phyloP scores from a whole-genome alignment of 1,140 invertebrate species.

The Caenorhabditis latens region DNA sequence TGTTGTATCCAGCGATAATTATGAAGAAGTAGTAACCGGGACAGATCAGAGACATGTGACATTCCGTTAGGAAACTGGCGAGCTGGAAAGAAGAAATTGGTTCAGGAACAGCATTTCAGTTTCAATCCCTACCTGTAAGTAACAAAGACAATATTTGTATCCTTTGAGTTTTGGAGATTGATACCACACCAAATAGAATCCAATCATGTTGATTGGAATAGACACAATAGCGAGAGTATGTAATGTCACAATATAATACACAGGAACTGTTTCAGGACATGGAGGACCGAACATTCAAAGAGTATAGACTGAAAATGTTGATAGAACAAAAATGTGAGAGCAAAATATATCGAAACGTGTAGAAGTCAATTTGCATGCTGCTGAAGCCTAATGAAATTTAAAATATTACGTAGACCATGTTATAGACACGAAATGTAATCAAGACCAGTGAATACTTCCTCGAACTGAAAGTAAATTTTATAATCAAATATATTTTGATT shows the following conservation, averaged over 20 bases:
- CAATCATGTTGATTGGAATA: background rate
- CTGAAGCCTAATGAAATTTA: too few species aligned
- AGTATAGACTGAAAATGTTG: too few species aligned
- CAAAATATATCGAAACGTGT: too few species aligned
- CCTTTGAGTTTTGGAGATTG: background rate
- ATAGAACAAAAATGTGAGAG: too few species aligned
- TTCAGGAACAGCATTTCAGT: too few species aligned
- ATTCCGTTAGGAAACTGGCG: background rate
- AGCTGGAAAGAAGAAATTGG: background rate
- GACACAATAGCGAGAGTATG: background rate
- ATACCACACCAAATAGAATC: background rate
- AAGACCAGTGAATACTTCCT: too few species aligned
- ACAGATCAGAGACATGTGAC: background rate
- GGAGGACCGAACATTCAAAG: background rate
- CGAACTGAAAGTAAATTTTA: too few species aligned
- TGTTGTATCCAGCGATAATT: constrained; percentile 15
- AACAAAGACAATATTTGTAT: constrained; percentile 20
- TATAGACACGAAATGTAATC: too few species aligned
- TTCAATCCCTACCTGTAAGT: background rate
- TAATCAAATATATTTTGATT: too few species aligned
- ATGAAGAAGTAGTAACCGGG: background rate
- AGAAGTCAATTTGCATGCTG: too few species aligned
- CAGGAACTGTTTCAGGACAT: background rate
- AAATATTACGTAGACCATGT: too few species aligned
- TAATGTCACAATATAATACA: background rate